These are phyloP conservation scores for Lemur catta DNA, from an alignment of 2,797 vertebrate genomes.

Conservation along the genomic window DNA sequence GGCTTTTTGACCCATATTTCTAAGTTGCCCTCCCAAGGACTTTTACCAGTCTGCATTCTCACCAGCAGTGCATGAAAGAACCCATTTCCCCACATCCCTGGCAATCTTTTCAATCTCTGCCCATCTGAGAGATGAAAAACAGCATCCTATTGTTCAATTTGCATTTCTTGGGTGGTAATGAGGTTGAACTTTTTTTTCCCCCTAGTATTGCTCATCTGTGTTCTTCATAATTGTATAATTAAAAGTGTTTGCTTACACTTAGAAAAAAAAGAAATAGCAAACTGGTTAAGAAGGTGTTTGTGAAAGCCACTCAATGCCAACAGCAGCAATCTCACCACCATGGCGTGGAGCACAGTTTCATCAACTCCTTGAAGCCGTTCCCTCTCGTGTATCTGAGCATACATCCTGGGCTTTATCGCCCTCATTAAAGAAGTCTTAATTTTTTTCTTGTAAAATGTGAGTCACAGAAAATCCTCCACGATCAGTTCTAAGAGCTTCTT, in stretches of 20 bases:
- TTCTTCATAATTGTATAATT: background rate
- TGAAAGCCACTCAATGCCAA: background rate
- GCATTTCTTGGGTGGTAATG: conserved; percentile 30
- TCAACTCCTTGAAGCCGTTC: background rate
- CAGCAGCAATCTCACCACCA: background rate
- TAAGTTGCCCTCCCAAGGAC: background rate
- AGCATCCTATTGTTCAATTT: background rate
- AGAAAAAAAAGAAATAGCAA: background rate
- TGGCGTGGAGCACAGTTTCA: background rate
- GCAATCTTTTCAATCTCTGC: background rate
- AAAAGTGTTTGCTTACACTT: conserved; percentile 1
- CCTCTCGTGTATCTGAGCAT: background rate
- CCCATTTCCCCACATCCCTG: background rate
- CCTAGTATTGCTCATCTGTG: background rate
- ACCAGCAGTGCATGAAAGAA: background rate
- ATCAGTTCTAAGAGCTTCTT: background rate
- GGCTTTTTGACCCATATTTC: conserved; percentile 7
- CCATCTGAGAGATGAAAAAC: background rate
- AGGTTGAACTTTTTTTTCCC: background rate
- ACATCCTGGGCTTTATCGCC: background rate
- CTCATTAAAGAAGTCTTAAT: background rate
- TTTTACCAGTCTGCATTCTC: background rate
- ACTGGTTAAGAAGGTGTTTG: background rate
- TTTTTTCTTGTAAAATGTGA: conserved; percentile 22
- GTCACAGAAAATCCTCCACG: background rate